These are phyloP conservation scores for Prinia subflava DNA, from an alignment of 2,113 vertebrate genomes.

Conservation along the genomic window DNA sequence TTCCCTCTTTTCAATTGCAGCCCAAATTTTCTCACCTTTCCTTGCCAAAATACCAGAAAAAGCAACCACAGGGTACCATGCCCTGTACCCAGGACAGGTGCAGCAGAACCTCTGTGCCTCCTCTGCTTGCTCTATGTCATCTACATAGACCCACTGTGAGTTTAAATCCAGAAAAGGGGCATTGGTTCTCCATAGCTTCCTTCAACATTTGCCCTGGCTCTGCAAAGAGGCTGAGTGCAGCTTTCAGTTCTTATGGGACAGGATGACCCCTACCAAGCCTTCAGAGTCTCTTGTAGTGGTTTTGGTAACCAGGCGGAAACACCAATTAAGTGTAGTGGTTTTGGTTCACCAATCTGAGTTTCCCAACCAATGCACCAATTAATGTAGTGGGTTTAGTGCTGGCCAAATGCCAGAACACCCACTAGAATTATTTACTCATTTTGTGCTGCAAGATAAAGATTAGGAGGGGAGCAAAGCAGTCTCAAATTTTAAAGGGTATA, in stretches of 20 bases:
- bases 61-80: neutral
- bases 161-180: neutral
- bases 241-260: neutral
- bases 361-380: neutral
- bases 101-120: neutral
- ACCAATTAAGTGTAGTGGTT: neutral
- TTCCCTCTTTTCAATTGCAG: neutral
- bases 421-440: neutral
- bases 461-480: neutral
- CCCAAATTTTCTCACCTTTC: neutral
- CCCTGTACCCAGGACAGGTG: neutral
- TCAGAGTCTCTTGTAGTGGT: neutral
- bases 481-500: neutral
- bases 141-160: neutral
- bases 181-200: neutral
- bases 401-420: neutral
- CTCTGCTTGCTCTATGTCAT: neutral
- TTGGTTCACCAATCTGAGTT: neutral
- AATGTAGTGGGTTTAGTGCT: neutral
- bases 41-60: neutral
- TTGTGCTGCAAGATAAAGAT: neutral
- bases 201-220: neutral
- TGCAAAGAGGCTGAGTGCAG: neutral
- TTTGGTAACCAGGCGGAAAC: neutral
- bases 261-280: neutral